Evolutionary conservation across 1,140 invertebrate species (phyloP).

Genomic region (Galendromus occidentalis): DNA sequence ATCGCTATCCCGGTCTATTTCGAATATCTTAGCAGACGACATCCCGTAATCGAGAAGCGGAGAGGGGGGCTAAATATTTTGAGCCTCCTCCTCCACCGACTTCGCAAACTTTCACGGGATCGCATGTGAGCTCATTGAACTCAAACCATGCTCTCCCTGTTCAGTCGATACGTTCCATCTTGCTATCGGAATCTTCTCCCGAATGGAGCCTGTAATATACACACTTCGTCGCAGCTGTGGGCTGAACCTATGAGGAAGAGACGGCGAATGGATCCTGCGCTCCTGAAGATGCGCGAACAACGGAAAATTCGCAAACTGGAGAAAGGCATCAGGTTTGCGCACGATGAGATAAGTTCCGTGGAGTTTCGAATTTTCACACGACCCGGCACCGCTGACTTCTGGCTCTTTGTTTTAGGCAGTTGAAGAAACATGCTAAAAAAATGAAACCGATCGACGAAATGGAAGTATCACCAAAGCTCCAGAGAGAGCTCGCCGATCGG

Average conservation of each 20-base stretch:
- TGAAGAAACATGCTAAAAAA: slow-evolving; percentile 51
- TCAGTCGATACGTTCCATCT: too few species aligned
- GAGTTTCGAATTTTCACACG: background rate
- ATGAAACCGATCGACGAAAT: slow-evolving; percentile 61
- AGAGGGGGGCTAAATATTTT: too few species aligned
- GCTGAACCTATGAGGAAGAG: slow-evolving; percentile 72
- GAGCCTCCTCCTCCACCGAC: too few species aligned
- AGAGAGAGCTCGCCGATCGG: slow-evolving; percentile 29
- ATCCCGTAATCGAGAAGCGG: too few species aligned
- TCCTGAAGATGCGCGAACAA: slow-evolving; percentile 54
- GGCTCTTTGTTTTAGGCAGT: slow-evolving; percentile 25
- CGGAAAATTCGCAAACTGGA: slow-evolving; percentile 54
- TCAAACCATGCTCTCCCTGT: too few species aligned
- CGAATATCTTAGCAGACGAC: too few species aligned
- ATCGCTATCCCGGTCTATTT: too few species aligned
- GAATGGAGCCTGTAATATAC: background rate
- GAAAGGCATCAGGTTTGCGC: slow-evolving; percentile 51
- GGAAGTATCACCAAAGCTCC: slow-evolving; percentile 43
- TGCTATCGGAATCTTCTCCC: too few species aligned
- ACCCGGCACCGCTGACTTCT: background rate
- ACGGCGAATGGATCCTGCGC: slow-evolving; percentile 54
- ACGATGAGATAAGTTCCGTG: background rate
- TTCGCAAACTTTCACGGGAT: too few species aligned
- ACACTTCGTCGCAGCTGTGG: slow-evolving; percentile 20
- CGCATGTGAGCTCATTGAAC: too few species aligned